Percentiles rank a stretch among this genome's conserved stretches.
Evolutionary conservation across 2,888 invertebrate genomes (phyloP).

Genomic region (Stenichneumon culpator): DNA sequence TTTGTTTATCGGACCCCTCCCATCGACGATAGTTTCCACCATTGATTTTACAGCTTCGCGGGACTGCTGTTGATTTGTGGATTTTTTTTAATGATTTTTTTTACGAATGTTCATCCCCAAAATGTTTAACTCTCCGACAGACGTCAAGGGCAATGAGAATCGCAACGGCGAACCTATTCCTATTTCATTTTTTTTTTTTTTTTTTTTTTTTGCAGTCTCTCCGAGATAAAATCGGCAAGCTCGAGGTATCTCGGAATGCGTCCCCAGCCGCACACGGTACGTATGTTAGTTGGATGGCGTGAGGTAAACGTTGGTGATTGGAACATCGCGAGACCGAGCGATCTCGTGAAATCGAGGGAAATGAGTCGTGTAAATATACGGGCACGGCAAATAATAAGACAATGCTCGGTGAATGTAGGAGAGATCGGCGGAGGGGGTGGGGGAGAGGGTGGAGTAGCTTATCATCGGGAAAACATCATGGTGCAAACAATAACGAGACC

Average conservation of each 20-base stretch:
- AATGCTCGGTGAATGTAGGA: conserved; percentile 33
- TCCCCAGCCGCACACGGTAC: conserved; percentile 8
- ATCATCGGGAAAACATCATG: conserved; percentile 77
- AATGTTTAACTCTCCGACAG: neutral
- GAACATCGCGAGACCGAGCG: conserved; percentile 16
- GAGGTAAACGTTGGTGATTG: conserved; percentile 35
- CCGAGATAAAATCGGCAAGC: conserved; percentile 46
- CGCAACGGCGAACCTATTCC: neutral
- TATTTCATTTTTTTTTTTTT: conserved; percentile 34
- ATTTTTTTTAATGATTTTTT: no score
- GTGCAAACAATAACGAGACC: conserved; percentile 76
- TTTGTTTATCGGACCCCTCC: neutral
- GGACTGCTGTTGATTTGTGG: no score
- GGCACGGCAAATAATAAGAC: conserved; percentile 69
- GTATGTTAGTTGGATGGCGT: conserved; percentile 27
- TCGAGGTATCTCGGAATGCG: conserved; percentile 36
- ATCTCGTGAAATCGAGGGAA: conserved; percentile 69
- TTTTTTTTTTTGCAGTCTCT: conserved; percentile 38
- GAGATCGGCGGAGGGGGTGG: conserved; percentile 19
- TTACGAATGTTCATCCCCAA: neutral
- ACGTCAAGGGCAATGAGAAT: conserved; percentile 33
- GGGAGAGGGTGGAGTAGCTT: conserved; percentile 66
- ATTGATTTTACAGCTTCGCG: neutral
- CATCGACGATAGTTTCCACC: neutral
- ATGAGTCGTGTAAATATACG: conserved; percentile 70